Evolutionary conservation across 2,113 vertebrate species (phyloP).

Genomic region (Paradoxurus hermaphroditus): DNA sequence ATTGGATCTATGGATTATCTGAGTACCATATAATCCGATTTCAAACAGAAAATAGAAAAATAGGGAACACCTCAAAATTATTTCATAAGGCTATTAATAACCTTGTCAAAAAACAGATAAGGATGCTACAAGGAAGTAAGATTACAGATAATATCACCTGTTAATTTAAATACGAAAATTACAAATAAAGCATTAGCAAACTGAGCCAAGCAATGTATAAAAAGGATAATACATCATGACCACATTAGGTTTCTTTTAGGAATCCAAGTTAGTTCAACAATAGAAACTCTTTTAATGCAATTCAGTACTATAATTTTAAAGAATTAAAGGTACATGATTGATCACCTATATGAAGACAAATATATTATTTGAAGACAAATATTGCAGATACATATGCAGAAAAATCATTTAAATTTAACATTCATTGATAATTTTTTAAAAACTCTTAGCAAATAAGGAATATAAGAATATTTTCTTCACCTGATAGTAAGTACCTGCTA

Average conservation of each 20-base stretch:
- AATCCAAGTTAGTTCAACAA: not conserved
- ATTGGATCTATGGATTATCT: not conserved
- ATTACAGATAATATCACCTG: not conserved
- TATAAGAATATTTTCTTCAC: not conserved
- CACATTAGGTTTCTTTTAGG: not conserved
- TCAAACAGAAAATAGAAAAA: not conserved
- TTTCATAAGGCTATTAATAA: not conserved
- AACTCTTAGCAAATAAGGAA: not conserved
- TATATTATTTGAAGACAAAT: not conserved
- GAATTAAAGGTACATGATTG: not conserved
- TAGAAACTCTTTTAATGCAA: not conserved
- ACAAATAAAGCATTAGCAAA: not conserved
- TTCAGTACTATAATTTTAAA: not conserved
- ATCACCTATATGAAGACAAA: not conserved
- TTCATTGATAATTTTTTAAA: not conserved
- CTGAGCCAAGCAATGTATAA: not conserved
- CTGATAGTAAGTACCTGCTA: not conserved
- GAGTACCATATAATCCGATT: not conserved
- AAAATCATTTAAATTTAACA: not conserved
- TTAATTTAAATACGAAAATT: not conserved
- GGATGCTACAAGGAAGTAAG: not conserved
- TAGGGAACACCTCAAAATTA: not conserved
- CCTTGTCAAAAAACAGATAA: not conserved
- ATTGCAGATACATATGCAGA: not conserved
- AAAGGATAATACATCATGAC: not conserved